Evolutionary conservation across 2,888 invertebrate species (phyloP), one percentile per base, ranked within the genome.

Genomic region (Plemyria rubiginata): DNA sequence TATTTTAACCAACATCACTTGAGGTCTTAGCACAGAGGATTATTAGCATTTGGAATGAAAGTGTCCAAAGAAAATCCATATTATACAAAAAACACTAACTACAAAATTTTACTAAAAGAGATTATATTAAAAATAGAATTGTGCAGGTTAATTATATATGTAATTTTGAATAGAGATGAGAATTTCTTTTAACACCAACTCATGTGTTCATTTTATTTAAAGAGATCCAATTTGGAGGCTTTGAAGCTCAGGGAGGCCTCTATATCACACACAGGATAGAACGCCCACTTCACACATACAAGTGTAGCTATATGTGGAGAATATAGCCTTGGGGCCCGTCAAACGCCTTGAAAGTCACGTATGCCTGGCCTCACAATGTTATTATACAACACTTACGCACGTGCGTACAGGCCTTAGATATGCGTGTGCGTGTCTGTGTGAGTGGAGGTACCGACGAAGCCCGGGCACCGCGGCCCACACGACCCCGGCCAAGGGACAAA

Each of bases 401-500:
- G 83, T 77, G 82, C 81, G 77, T 80, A 76, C 48, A 43, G 40
- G 71, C 66, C 72, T 72, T 45, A 54, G 41, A 36, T 72, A 72
- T 76, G 69, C 70, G 70, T 71, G 70, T 76, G 69, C 70, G 70
- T 71, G 70, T 70, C 74, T 77, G 74, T 72, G 77, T 78, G 76
- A 62, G 79, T 78, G 79, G 75, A 79, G 78, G 78, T 58, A 53
- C 49, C 29, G 1, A 11, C 78, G 75, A 79, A 74, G 86, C 91
- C 91, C 91, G 91, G 91, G 92, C 91, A 90, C 84, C 85, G 71
- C 77, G 86, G 90, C 91, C 90, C 88, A 90, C 87, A 89, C 92
- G 90, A 90, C 91, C 92, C 90, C 89, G 87, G 81, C 82, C 84
- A 91, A 92, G 92, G 92, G 92, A 92, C 92, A 92, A 92, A 91